These are phyloP conservation scores for Onychorhynchus coronatus DNA, from an alignment of 2,113 vertebrate genomes.

Conservation along the genomic window DNA sequence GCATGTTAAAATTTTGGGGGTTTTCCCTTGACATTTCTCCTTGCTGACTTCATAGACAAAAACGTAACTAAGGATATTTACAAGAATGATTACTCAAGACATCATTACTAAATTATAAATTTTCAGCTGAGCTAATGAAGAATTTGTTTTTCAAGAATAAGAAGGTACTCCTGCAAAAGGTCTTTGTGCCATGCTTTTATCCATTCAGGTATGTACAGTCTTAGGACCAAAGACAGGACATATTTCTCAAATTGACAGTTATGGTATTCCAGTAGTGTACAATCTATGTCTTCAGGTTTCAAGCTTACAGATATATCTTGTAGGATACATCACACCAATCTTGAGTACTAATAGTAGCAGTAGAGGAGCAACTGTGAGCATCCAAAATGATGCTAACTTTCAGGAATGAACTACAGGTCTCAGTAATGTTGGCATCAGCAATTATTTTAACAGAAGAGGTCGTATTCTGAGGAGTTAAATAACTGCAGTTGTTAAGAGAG, in stretches of 20 bases:
- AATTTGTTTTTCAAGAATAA: neutral
- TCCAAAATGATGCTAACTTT: neutral
- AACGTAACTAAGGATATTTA: neutral
- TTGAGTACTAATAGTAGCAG: neutral
- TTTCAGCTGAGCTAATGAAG: neutral
- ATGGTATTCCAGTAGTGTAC: neutral
- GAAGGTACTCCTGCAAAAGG: neutral
- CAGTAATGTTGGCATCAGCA: neutral
- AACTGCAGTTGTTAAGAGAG: neutral
- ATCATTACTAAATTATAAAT: neutral
- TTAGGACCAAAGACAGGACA: neutral
- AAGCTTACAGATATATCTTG: neutral
- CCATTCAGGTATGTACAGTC: neutral
- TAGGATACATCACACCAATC: neutral
- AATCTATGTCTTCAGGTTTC: neutral
- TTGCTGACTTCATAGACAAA: neutral
- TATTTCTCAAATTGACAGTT: neutral
- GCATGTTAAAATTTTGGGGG: accelerated
- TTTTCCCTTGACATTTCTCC: neutral
- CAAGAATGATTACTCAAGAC: neutral
- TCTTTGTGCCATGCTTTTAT: neutral
- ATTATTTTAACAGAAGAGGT: neutral
- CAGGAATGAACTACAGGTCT: neutral
- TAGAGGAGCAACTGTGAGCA: neutral
- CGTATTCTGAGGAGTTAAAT: neutral